These are phyloP conservation scores for Nothura maculosa DNA, from an alignment of 2,797 vertebrate genomes.

Conservation along the genomic window DNA sequence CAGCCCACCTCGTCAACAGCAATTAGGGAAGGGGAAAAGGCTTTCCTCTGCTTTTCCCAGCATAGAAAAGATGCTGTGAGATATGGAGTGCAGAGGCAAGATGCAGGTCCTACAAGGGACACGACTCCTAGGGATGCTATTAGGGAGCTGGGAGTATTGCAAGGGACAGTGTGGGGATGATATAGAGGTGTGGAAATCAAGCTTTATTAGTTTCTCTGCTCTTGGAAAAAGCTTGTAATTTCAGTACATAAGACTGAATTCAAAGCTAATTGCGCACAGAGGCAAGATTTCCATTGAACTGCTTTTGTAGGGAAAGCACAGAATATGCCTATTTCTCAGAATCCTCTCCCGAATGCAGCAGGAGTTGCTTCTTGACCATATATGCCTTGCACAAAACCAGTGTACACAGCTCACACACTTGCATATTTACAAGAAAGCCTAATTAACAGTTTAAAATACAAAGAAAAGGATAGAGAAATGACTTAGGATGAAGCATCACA, in stretches of 20 bases:
- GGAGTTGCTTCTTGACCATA: background rate
- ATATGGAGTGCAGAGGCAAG: slow-evolving; percentile 3
- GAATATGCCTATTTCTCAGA: slow-evolving; percentile 20
- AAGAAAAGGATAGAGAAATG: slow-evolving; percentile 21
- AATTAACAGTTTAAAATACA: background rate
- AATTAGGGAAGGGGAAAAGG: slow-evolving; percentile 17
- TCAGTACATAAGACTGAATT: slow-evolving; percentile 50
- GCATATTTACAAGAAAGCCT: background rate
- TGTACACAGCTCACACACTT: background rate
- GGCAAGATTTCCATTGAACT: slow-evolving; percentile 50
- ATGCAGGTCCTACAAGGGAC: slow-evolving; percentile 2
- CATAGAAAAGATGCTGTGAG: slow-evolving; percentile 18
- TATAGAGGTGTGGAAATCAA: background rate
- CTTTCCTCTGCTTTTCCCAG: background rate
- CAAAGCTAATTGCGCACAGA: slow-evolving; percentile 33
- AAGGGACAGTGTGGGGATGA: background rate
- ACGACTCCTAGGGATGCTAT: slow-evolving; percentile 2
- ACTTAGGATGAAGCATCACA: background rate
- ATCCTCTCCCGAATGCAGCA: background rate
- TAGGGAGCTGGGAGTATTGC: background rate
- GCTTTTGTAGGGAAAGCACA: slow-evolving; percentile 35
- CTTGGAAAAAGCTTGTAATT: slow-evolving; percentile 61
- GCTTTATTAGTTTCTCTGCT: slow-evolving; percentile 33
- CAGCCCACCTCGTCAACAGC: slow-evolving; percentile 4
- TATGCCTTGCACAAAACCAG: background rate